These are phyloP conservation scores for Vulpes vulpes DNA, from an alignment of 2,113 vertebrate species.

Conservation along the genomic window DNA sequence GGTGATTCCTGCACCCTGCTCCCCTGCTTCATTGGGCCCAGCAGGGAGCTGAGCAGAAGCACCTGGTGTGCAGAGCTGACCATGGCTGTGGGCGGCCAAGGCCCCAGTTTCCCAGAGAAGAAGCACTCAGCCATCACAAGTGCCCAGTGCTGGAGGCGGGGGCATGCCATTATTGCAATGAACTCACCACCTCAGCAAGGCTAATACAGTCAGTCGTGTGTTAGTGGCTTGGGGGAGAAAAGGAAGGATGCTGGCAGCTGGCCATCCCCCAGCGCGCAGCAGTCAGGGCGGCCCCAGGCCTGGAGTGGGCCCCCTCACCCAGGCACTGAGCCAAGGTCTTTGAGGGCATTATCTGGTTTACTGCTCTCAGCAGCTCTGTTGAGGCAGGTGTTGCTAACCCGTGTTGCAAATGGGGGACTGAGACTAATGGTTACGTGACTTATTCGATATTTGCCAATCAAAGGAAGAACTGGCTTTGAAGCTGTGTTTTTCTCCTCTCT, in stretches of 20 bases:
- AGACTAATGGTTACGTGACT: too few relatives aligned
- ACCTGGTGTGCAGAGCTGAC: neutral
- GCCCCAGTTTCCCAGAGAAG: too few relatives aligned
- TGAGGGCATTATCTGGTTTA: accelerated
- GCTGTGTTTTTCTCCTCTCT: too few relatives aligned
- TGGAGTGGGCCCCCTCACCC: accelerated
- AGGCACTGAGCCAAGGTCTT: neutral
- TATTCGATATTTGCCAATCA: neutral
- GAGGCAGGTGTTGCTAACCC: neutral
- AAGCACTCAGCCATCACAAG: accelerated
- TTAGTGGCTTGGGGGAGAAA: neutral
- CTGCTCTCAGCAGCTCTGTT: neutral
- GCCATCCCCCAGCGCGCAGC: too few relatives aligned
- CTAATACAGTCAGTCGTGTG: accelerated
- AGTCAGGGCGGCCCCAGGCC: accelerated
- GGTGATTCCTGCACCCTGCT: neutral
- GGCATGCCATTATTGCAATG: accelerated
- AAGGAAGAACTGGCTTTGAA: neutral
- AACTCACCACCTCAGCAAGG: neutral
- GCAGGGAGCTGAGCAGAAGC: constrained; percentile 35
- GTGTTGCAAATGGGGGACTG: neutral
- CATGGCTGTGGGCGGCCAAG: neutral
- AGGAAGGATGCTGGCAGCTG: accelerated
- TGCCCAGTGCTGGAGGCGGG: accelerated
- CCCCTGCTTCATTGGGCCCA: constrained; percentile 59